Evolutionary conservation across 2,888 invertebrate species (phyloP).

Genomic region (Perithous albicinctus): DNA sequence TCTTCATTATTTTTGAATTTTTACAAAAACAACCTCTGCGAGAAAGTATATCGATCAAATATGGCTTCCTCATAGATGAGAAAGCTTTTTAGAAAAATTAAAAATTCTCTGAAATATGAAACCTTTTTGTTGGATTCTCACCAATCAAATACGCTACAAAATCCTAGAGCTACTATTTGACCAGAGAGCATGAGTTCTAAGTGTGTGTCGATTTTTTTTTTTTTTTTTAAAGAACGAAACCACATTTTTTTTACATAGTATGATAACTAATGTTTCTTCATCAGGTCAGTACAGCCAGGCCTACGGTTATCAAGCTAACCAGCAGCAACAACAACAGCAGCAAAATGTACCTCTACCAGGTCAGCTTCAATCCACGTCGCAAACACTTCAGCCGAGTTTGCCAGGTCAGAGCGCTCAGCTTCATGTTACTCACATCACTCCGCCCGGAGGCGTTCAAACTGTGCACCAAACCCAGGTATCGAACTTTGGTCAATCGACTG

Average conservation of each 20-base stretch:
- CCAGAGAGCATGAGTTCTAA: too few relatives aligned
- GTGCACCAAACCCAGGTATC: conserved; percentile 82
- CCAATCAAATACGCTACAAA: too few relatives aligned
- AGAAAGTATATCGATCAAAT: too few relatives aligned
- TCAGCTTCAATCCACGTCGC: conserved; percentile 78
- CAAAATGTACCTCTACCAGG: conserved; percentile 81
- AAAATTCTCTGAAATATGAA: too few relatives aligned
- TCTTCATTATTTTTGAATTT: too few relatives aligned
- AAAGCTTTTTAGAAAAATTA: too few relatives aligned
- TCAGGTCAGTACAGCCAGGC: conserved; percentile 78
- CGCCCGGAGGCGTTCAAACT: conserved; percentile 81
- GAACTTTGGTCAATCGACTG: conserved; percentile 76
- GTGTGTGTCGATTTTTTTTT: too few relatives aligned
- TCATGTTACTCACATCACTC: conserved; percentile 82
- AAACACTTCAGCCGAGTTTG: conserved; percentile 77
- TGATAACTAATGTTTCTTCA: conserved; percentile 14
- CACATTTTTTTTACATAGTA: conserved; percentile 2
- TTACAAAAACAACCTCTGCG: too few relatives aligned
- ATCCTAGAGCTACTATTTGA: too few relatives aligned
- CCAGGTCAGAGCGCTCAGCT: conserved; percentile 82
- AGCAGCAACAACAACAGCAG: conserved; percentile 65
- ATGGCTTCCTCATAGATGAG: too few relatives aligned
- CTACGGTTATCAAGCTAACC: conserved; percentile 78
- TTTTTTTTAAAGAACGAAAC: too few relatives aligned
- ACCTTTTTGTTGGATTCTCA: too few relatives aligned